A percentile compares a stretch with the other conserved stretches of the same genome.
phyloP scores from a whole-genome alignment of 2,113 vertebrate species.

The Proteles cristata region DNA sequence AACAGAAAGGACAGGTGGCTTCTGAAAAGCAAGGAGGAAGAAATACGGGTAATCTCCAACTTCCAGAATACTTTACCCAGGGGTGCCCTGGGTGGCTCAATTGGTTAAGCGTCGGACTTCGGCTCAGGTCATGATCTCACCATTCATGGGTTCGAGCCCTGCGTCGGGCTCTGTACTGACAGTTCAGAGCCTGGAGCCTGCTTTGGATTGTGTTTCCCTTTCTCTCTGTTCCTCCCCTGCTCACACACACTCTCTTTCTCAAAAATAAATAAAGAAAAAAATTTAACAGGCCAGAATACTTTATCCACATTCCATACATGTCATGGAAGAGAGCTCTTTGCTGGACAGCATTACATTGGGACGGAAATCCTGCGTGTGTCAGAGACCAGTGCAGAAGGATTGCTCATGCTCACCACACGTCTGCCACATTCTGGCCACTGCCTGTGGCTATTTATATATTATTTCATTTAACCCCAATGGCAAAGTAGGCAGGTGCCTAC shows the following conservation, averaged over 20 bases:
- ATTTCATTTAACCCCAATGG: not conserved
- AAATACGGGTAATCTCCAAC: not conserved
- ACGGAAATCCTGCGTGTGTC: not conserved
- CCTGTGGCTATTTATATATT: too few relatives aligned
- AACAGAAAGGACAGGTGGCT: conserved; percentile 57
- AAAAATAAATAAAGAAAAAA: too few relatives aligned
- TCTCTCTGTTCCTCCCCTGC: too few relatives aligned
- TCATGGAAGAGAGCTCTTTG: not conserved
- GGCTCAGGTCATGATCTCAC: too few relatives aligned
- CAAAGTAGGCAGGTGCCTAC: not conserved
- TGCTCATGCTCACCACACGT: fast-evolving
- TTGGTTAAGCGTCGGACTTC: too few relatives aligned
- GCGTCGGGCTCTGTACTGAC: too few relatives aligned
- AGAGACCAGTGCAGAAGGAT: not conserved
- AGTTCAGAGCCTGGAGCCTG: too few relatives aligned
- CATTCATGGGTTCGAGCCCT: too few relatives aligned
- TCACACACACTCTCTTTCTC: too few relatives aligned
- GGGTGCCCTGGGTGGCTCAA: too few relatives aligned
- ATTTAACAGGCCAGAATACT: not conserved
- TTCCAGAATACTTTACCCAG: not conserved
- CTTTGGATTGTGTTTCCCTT: too few relatives aligned
- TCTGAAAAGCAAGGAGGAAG: not conserved
- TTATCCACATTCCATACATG: not conserved
- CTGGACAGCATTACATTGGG: fast-evolving
- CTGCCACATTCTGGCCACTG: not conserved